A percentile compares a stretch with the other conserved stretches of the same genome.
These are phyloP conservation scores for Euschistus heros DNA, from an alignment of 1,140 invertebrate species.

Conservation along the genomic window DNA sequence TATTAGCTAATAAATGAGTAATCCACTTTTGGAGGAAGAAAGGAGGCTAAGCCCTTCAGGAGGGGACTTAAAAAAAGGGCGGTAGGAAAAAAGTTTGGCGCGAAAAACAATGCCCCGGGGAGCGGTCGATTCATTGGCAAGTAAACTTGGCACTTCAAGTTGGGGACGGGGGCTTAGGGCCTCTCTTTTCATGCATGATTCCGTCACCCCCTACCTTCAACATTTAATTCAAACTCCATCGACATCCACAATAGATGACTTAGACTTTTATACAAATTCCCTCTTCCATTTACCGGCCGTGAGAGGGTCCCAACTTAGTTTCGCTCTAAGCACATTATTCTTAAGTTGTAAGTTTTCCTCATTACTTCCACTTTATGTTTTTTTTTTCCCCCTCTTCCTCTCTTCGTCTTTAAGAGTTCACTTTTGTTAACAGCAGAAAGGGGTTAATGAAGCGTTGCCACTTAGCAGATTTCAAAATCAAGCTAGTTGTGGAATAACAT, in stretches of 20 bases:
- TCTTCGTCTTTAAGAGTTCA: too few relatives aligned
- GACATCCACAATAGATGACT: constrained; percentile 14
- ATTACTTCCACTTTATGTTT: background rate
- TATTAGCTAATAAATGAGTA: constrained; percentile 7
- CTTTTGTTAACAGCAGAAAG: too few relatives aligned
- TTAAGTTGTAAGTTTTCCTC: background rate
- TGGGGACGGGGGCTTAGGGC: background rate
- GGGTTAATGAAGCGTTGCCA: too few relatives aligned
- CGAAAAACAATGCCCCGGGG: background rate
- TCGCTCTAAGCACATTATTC: constrained; percentile 8
- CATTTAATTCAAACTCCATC: constrained; percentile 13
- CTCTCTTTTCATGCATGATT: constrained; percentile 12
- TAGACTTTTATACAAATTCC: constrained; percentile 12
- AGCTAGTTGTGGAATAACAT: too few relatives aligned
- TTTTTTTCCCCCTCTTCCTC: too few relatives aligned
- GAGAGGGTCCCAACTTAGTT: constrained; percentile 8
- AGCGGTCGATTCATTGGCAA: constrained; percentile 11
- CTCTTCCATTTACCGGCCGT: background rate
- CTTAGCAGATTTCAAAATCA: too few relatives aligned
- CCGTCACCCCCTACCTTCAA: background rate
- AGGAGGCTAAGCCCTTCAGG: constrained; percentile 2
- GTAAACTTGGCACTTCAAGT: constrained; percentile 16
- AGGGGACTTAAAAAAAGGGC: background rate
- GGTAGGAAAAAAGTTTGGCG: background rate
- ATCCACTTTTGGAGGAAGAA: background rate